Conservation (phyloP, 2,888 invertebrate genomes). For the Listrodromus nycthemerus region DNA sequence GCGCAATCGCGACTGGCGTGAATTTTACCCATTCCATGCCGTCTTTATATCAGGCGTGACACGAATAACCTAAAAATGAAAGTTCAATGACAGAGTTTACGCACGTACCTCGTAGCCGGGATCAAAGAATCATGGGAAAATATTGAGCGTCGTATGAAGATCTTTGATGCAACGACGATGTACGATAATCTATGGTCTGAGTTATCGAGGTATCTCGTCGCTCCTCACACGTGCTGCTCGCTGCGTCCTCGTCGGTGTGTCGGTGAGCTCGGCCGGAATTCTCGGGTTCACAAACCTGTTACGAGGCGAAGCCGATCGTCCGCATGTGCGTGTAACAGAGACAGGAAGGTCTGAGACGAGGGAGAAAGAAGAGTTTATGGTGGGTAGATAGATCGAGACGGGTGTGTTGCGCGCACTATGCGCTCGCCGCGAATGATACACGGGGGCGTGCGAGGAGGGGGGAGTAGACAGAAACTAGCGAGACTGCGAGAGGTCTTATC, state of each 20-base stretch:
- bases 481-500: not conserved
- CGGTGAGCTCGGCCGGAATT: conserved; percentile 51
- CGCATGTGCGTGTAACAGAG: conserved; percentile 24
- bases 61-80: not conserved
- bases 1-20: too few relatives aligned
- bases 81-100: not conserved
- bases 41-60: not conserved
- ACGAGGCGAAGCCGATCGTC: conserved; percentile 42
- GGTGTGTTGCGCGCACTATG: not conserved
- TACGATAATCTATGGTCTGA: conserved; percentile 30
- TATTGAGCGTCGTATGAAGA: conserved; percentile 11
- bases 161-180: conserved; percentile 48
- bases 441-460: not conserved
- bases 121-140: conserved; percentile 22
- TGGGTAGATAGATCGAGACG: conserved; percentile 10
- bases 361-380: not conserved
- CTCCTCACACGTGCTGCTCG: conserved; percentile 27
- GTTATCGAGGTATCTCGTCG: conserved; percentile 14
- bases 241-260: not conserved
- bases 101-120: not conserved
- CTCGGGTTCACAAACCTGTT: conserved; percentile 66
- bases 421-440: conserved; percentile 7
- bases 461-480: conserved; percentile 2
- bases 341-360: not conserved
- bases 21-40: not conserved